Percentiles rank a stretch among this genome's conserved stretches.
Evolutionary conservation across 92 coral and sea anemone genomes (phyloP).

Genomic region (Chrysogorgia sp.): DNA sequence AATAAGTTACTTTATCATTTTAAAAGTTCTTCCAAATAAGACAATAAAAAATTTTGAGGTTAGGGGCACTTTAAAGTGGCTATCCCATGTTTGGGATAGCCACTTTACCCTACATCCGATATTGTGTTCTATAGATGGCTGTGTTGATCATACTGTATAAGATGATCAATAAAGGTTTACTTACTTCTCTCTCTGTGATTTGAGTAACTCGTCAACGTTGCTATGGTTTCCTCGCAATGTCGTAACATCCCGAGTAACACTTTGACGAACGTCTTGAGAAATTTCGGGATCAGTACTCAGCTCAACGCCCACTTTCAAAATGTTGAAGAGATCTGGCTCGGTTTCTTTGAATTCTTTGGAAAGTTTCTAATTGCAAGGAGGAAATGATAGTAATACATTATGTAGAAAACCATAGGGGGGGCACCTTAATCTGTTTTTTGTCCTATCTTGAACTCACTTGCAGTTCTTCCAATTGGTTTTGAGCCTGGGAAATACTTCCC

Average conservation of each 20-base stretch:
- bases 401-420: neutral
- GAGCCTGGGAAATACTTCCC: conserved; percentile 28
- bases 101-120: too few species aligned
- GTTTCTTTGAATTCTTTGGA: conserved; percentile 41
- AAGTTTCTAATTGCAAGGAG: conserved; percentile 27
- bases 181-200: conserved; percentile 42
- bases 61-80: too few species aligned
- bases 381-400: neutral
- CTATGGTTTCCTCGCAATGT: conserved; percentile 12
- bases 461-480: conserved; percentile 20
- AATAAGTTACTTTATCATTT: too few species aligned
- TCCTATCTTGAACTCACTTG: conserved; percentile 3
- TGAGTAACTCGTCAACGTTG: conserved; percentile 19
- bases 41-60: too few species aligned
- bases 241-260: conserved; percentile 18
- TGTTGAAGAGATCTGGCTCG: conserved; percentile 38
- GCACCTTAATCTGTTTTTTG: too few species aligned
- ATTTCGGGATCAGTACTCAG: conserved; percentile 35
- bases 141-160: neutral
- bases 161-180: neutral
- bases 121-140: neutral
- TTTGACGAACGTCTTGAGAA: conserved; percentile 24
- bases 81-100: too few species aligned
- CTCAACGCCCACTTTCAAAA: conserved; percentile 24
- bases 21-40: too few species aligned